Evolutionary conservation across 2,113 vertebrate species (phyloP), one percentile per base, ranked within the genome.

Genomic region (Halcyon malimbica): DNA sequence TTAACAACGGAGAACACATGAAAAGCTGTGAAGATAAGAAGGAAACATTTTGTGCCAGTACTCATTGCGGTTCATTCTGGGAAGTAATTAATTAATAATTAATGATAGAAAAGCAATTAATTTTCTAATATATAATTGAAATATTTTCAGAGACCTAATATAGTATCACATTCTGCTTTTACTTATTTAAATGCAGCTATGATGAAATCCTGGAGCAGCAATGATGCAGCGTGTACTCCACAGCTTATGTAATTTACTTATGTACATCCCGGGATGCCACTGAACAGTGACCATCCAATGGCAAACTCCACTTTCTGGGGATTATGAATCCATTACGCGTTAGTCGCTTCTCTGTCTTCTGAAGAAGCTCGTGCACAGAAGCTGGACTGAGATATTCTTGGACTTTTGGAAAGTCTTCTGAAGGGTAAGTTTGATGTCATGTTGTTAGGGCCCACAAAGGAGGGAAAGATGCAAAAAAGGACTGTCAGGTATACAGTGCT

Each of bases 171-270:
- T 44, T 81, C 44, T 91, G 28, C 16, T 69, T 69, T 79, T 26
- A 13, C 33, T 85, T 54, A 23, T 3, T 1, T 46, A 70, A 83
- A 20, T 4, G 2, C 23, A 68, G 17, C 33, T 83, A 16, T 33
- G 20, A 39, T 79, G 79, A 80, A 64, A 33, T 64, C 71, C 41
- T 46, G n/a, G n/a, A 83, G 23, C 8, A 64, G 31, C 41, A 60
- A 23, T 16, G 77, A 35, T 46, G 17, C 10, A 42, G 11, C 26
- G 11, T 1, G 0, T 83, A 7, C 17, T 28, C 13, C 10, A 0
- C n/a, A 69, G 29, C 4, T 48, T 57, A 35, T 0, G 6, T 53
- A 16, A 56, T 62, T 81, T 29, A 54, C 20, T 53, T 51, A 6
- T 13, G 2, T 54, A 9, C 2, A 2, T 35, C 60, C 50, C 68